Conservation (phyloP, 2,797 vertebrate genomes). For the Enteromius argenteus region DNA sequence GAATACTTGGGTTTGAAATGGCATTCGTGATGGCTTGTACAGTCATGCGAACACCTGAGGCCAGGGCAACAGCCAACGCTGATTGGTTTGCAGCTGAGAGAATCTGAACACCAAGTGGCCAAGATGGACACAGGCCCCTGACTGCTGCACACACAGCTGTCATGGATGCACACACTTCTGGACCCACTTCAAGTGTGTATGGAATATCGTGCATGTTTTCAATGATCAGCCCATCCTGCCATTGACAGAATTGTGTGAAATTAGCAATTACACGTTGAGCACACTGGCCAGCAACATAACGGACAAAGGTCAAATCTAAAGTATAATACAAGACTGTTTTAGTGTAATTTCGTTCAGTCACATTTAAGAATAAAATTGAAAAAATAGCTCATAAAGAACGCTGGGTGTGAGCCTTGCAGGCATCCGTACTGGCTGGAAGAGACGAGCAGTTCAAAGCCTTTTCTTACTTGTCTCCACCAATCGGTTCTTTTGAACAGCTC, state of each 20-base stretch:
- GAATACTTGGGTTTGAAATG: not conserved
- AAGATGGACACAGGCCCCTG: conserved; percentile 72
- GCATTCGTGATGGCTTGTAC: not conserved
- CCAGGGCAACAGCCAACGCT: conserved; percentile 84
- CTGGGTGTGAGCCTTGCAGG: not conserved
- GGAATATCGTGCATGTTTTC: conserved; percentile 93
- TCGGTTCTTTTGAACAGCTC: not conserved
- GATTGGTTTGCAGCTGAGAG: conserved; percentile 84
- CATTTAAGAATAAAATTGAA: not conserved
- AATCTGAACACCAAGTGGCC: conserved; percentile 85
- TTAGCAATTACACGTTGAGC: not conserved
- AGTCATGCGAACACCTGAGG: conserved; percentile 78
- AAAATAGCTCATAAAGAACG: not conserved
- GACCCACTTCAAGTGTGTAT: conserved; percentile 78
- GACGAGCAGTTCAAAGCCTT: not conserved
- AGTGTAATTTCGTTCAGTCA: not conserved
- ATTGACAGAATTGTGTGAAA: conserved; percentile 3
- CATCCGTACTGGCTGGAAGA: not conserved
- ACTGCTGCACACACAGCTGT: conserved; percentile 77
- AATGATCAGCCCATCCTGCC: conserved; percentile 85
- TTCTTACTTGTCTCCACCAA: not conserved
- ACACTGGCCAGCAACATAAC: not conserved
- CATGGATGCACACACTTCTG: conserved; percentile 86
- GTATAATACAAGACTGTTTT: not conserved
- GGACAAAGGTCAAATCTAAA: not conserved